Conservation (phyloP, 2,113 vertebrate genomes). For the Lonchura striata region DNA sequence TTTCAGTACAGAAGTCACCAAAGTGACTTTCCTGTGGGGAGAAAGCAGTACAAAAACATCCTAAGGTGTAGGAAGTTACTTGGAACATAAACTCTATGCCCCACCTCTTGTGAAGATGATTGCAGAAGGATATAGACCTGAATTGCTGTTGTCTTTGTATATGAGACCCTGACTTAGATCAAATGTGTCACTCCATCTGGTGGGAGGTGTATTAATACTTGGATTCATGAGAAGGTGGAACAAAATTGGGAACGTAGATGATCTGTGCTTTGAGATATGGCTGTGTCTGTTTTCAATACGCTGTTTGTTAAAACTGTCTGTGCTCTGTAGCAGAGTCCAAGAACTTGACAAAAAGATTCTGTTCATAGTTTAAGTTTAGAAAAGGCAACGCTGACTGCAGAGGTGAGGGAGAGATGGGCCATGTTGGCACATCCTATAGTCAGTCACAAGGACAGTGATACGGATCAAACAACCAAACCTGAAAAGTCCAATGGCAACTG, state of each 20-base stretch:
- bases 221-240: neutral
- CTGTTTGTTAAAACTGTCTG: neutral
- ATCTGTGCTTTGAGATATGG: neutral
- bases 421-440: neutral
- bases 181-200: neutral
- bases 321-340: neutral
- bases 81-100: neutral
- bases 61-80: neutral
- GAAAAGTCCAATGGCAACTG: neutral
- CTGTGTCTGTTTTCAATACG: neutral
- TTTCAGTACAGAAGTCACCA: neutral
- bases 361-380: neutral
- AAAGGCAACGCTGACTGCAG: neutral
- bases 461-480: neutral
- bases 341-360: neutral
- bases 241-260: neutral
- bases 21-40: neutral
- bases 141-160: neutral
- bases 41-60: neutral
- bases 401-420: no score
- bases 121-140: neutral
- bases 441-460: neutral
- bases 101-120: neutral
- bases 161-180: neutral
- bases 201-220: neutral